A percentile compares a stretch with the other conserved stretches of the same genome.
Conservation (phyloP, 2,113 vertebrate species). For the Anthoscopus minutus region DNA sequence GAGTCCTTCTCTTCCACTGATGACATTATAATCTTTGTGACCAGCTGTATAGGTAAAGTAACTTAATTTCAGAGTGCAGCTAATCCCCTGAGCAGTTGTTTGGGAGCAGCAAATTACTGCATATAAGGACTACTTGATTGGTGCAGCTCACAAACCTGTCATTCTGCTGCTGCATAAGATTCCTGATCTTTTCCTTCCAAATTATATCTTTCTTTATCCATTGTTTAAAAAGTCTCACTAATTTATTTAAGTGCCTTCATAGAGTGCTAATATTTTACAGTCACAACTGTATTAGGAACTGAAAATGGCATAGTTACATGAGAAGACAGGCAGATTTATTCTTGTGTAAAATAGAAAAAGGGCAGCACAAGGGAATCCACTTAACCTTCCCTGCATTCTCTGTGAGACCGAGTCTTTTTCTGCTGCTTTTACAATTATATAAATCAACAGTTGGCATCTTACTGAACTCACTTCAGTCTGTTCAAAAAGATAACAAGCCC, state of each 20-base stretch:
- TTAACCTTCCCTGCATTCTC: not conserved
- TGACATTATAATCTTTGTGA: not conserved
- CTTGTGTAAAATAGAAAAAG: not conserved
- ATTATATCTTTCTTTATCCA: not conserved
- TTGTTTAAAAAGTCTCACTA: not conserved
- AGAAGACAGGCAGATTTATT: not conserved
- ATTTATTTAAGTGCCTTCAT: not conserved
- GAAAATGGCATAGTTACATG: not conserved
- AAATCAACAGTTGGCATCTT: not conserved
- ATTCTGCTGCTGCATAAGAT: not conserved
- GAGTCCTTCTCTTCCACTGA: not conserved
- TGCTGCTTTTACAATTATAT: not conserved
- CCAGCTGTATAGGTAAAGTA: not conserved
- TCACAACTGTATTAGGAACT: not conserved
- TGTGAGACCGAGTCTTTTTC: not conserved
- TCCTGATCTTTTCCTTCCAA: not conserved
- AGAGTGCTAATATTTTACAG: not conserved
- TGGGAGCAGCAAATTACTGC: not conserved
- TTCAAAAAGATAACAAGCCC: not conserved
- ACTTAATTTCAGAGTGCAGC: not conserved
- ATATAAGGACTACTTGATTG: not conserved
- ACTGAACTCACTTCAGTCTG: not conserved
- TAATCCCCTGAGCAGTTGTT: not conserved
- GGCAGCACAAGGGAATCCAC: not conserved
- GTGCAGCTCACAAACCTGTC: not conserved